Percentiles rank a stretch among this genome's conserved stretches.
phyloP scores from a whole-genome alignment of 2,888 invertebrate genomes.

The Leucophenga montana region DNA sequence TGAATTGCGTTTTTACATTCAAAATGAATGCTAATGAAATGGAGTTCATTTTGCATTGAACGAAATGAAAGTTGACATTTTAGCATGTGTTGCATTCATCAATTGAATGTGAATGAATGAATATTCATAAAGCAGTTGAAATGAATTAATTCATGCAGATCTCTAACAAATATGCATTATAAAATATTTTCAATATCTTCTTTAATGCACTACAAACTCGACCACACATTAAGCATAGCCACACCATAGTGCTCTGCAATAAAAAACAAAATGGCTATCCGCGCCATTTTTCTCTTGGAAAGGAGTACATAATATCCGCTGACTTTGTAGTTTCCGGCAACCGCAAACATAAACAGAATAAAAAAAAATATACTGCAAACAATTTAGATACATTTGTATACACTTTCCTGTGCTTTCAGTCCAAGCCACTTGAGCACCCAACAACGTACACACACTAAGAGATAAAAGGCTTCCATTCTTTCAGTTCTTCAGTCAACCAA shows the following conservation, averaged over 20 bases:
- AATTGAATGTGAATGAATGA: no score
- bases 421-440: no score
- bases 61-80: no score
- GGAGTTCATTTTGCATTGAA: no score
- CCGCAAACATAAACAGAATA: conserved; percentile 25
- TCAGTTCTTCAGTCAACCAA: conserved; percentile 16
- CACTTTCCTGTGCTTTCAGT: no score
- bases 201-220: no score
- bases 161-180: background rate
- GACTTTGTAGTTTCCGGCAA: conserved; percentile 9
- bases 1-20: no score
- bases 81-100: no score
- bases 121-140: no score
- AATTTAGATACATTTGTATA: background rate
- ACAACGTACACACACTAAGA: background rate
- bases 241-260: conserved; percentile 6
- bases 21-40: no score
- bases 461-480: background rate
- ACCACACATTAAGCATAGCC: conserved; percentile 8
- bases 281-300: conserved; percentile 49
- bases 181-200: no score
- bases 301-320: conserved; percentile 5
- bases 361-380: conserved; percentile 36
- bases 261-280: conserved; percentile 11
- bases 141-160: no score